Conservation (phyloP, 2,797 vertebrate species). For the Peromyscus aztecus region DNA sequence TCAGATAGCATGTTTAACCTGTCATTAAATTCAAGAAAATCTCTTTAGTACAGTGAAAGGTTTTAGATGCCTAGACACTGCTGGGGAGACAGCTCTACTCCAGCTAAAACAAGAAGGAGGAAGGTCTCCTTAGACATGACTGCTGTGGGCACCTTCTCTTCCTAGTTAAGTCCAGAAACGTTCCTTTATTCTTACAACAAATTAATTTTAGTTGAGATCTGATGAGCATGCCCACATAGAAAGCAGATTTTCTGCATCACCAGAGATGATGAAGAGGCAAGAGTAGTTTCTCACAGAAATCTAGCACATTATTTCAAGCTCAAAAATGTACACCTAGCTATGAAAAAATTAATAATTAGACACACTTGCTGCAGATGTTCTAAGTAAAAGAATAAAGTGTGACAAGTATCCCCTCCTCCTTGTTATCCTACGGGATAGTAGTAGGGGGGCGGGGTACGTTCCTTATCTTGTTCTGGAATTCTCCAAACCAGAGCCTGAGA, state of each 20-base stretch:
- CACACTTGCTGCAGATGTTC: not conserved
- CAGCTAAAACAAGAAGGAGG: not conserved
- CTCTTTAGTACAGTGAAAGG: not conserved
- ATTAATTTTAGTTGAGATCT: not conserved
- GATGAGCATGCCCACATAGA: not conserved
- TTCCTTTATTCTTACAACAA: not conserved
- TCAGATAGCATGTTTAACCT: not conserved
- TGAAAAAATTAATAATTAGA: not conserved
- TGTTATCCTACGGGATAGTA: not conserved
- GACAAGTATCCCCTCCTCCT: not conserved
- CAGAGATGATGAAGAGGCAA: not conserved
- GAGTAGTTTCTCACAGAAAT: not conserved
- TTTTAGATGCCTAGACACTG: not conserved
- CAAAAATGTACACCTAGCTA: not conserved
- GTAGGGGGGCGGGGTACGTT: not conserved
- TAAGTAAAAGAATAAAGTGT: conserved; percentile 8
- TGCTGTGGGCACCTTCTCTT: not conserved
- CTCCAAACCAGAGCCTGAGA: not conserved
- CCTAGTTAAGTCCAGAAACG: not conserved
- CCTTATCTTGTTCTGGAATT: not conserved
- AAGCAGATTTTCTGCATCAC: not conserved
- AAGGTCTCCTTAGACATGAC: not conserved
- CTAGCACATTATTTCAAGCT: not conserved
- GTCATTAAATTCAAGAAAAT: conserved; percentile 15
- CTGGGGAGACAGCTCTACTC: not conserved